Evolutionary conservation across 2,888 invertebrate species (phyloP).

Genomic region (Operophtera brumata): DNA sequence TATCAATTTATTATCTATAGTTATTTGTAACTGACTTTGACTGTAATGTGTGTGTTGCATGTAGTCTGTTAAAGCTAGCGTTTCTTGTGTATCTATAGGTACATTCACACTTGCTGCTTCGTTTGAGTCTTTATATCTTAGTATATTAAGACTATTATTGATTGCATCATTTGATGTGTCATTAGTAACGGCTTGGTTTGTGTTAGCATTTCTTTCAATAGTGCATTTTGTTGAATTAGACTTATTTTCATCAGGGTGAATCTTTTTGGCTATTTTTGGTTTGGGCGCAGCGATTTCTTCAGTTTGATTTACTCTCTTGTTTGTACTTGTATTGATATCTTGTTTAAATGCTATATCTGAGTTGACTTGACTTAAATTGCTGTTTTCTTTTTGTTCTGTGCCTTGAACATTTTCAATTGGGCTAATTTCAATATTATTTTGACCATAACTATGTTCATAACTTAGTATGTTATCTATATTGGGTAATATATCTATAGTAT

Average conservation of each 20-base stretch:
- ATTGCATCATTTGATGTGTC: background rate
- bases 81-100: constrained; percentile 39
- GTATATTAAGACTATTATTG: background rate
- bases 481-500: background rate
- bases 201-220: background rate
- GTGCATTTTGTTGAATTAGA: background rate
- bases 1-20: constrained; percentile 41
- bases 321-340: background rate
- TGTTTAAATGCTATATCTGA: background rate
- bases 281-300: constrained; percentile 11
- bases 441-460: background rate
- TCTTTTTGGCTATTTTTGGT: constrained; percentile 4
- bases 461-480: background rate
- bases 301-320: background rate
- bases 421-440: background rate
- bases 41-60: constrained; percentile 49
- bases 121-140: background rate
- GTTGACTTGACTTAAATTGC: background rate
- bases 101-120: background rate
- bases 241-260: background rate
- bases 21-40: constrained; percentile 46
- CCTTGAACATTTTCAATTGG: background rate
- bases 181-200: background rate
- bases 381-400: background rate
- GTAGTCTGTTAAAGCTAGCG: constrained; percentile 36